Base-by-base conservation (phyloP, 2,113 vertebrate species). In the Hippoglossus stenolepis region DNA sequence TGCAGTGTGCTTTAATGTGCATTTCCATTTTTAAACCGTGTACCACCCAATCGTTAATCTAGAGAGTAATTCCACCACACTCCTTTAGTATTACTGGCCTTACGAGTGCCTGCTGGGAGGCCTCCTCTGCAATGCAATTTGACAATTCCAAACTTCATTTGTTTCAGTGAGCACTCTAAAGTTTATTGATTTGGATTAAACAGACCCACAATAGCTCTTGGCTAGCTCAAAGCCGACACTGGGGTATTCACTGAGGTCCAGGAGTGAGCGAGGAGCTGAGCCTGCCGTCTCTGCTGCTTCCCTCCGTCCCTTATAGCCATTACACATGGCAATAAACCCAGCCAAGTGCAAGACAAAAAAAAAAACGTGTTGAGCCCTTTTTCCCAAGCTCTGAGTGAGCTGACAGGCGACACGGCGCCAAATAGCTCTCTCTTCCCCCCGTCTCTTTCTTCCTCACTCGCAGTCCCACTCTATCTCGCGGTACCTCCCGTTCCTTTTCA, bases 101-200 rank as follows among this genome's bases (percentile, higher is more conserved):
- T 45, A 28, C 21, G 4, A 1, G n/a, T 23, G 72, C 51, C 71
- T 77, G 54, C 80, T 83, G 86, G 79, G 73, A 76, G 68, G 51
- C 66, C 73, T 60, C 73, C 58, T 64, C 75, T 65, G 63, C 74
- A 61, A 81, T 20, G 54, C 77, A 49, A 72, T 82, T 58, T 64
- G 67, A 85, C 67, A 67, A 77, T 84, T 83, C 84, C 65, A 82
- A 85, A 83, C 70, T 85, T 86, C 65, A 80, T 83, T 90, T 86
- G 67, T 86, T 86, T 84, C 84, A 85, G 53, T 76, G 85, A 79
- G 84, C 75, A 79, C 82, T 86, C 87, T 85, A 80, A 85, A 75
- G 74, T 86, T 75, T 77, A 90, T 91, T 90, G 89, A 90, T 87
- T 89, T 69, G 82, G 20, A 86, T 78, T 73, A 83, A 88, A 90